phyloP scores from a whole-genome alignment of 2,113 vertebrate species.

The Megaceryle maxima region DNA sequence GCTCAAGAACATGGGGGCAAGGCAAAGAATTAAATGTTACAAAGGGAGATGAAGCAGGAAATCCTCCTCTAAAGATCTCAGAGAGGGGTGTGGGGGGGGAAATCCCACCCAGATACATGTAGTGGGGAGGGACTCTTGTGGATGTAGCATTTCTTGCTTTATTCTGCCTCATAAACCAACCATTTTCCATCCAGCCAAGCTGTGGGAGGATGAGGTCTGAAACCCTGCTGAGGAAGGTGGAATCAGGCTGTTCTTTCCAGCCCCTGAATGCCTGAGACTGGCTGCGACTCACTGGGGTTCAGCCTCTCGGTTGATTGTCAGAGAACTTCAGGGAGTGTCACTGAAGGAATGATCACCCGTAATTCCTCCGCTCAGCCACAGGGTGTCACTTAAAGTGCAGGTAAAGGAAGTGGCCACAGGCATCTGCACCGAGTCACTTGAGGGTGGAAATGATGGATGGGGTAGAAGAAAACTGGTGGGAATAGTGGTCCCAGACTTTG shows the following conservation, averaged over 20 bases:
- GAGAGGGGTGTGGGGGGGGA: not conserved
- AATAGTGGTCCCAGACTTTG: not conserved
- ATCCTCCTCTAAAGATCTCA: not conserved
- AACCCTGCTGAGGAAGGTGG: not conserved
- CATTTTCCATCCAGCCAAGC: not conserved
- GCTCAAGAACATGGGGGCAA: not conserved
- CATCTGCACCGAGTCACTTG: not conserved
- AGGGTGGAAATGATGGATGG: not conserved
- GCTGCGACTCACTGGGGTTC: fast-evolving
- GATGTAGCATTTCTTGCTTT: not conserved
- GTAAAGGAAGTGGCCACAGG: not conserved
- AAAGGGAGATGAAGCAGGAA: not conserved
- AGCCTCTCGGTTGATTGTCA: not conserved
- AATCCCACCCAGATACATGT: not conserved
- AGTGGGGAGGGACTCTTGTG: not conserved
- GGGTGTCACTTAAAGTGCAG: conserved; percentile 63
- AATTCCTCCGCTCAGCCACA: conserved; percentile 38
- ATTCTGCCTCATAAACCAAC: not conserved
- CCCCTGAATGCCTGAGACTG: fast-evolving
- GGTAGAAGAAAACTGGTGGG: not conserved
- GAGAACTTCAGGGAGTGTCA: not conserved
- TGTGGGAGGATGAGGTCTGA: not conserved
- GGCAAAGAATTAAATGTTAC: not conserved
- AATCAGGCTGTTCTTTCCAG: not conserved
- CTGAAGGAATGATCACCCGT: not conserved